A percentile compares a stretch with the other conserved stretches of the same genome.
Conservation (phyloP, 2,888 invertebrate genomes). For the Metallyticus violacea region DNA sequence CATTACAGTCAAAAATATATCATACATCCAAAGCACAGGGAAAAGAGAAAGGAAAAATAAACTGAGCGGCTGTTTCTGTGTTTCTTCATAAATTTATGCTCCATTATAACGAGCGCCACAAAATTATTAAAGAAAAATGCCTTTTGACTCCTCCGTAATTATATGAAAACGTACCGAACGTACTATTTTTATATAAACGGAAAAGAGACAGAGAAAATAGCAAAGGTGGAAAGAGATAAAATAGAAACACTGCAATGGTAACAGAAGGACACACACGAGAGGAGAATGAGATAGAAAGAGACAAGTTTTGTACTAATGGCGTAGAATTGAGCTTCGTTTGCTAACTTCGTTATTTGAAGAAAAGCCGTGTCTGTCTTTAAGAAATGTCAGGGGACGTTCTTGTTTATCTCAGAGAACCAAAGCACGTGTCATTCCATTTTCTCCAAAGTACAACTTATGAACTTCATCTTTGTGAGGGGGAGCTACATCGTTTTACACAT, state of each 20-base stretch:
- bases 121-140: background rate
- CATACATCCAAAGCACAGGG: background rate
- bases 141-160: background rate
- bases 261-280: background rate
- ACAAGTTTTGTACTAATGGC: background rate
- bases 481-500: background rate
- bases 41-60: background rate
- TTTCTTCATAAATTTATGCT: background rate
- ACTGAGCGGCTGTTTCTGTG: background rate
- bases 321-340: constrained; percentile 1
- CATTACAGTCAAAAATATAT: background rate
- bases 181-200: background rate
- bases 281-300: background rate
- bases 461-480: background rate
- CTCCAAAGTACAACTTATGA: background rate
- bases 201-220: background rate
- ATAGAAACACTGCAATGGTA: background rate
- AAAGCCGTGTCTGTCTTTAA: background rate
- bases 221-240: background rate
- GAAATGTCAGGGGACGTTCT: background rate
- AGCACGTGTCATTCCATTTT: background rate
- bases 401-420: background rate
- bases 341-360: constrained; percentile 10
- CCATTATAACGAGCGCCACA: background rate
- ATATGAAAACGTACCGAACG: background rate